Evolutionary conservation across 2,113 vertebrate genomes (phyloP).

Genomic region (Psephotus haematonotus): DNA sequence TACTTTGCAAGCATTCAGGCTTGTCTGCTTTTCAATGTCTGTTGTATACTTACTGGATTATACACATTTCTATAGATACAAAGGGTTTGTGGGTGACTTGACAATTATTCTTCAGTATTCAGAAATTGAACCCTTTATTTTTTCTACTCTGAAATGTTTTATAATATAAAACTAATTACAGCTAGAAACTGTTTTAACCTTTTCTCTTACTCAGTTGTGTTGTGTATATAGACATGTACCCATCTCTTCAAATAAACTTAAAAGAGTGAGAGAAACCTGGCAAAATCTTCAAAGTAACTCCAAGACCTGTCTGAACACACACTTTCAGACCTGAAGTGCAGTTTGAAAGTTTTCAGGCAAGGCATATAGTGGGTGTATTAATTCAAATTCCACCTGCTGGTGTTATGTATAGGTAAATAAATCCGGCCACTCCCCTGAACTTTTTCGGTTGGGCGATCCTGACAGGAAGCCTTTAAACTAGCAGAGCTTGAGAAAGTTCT

Average conservation of each 20-base stretch:
- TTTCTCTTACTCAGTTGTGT: background rate
- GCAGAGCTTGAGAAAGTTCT: constrained; percentile 49
- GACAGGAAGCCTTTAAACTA: constrained; percentile 59
- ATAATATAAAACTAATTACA: background rate
- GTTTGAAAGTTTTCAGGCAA: constrained; percentile 76
- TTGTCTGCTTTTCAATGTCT: background rate
- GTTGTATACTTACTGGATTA: background rate
- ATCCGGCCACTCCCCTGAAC: constrained; percentile 72
- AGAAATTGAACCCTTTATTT: background rate
- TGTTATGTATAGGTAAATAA: constrained; percentile 62
- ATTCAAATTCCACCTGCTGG: constrained; percentile 71
- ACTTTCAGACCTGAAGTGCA: constrained; percentile 24
- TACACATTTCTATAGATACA: background rate
- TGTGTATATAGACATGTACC: background rate
- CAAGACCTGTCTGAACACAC: constrained; percentile 54
- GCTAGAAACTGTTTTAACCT: constrained; percentile 8
- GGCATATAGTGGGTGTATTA: constrained; percentile 66
- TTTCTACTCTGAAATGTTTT: background rate
- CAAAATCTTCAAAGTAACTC: constrained; percentile 21
- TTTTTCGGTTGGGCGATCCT: constrained; percentile 55
- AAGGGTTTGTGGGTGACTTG: background rate
- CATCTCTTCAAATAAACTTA: constrained; percentile 32
- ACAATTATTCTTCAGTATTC: background rate
- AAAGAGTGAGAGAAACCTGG: background rate
- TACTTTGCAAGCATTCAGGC: background rate